Percentiles rank a stretch among this genome's conserved stretches.
These are phyloP conservation scores for Andrena flavipes DNA, from an alignment of 2,888 invertebrate species.

Conservation along the genomic window DNA sequence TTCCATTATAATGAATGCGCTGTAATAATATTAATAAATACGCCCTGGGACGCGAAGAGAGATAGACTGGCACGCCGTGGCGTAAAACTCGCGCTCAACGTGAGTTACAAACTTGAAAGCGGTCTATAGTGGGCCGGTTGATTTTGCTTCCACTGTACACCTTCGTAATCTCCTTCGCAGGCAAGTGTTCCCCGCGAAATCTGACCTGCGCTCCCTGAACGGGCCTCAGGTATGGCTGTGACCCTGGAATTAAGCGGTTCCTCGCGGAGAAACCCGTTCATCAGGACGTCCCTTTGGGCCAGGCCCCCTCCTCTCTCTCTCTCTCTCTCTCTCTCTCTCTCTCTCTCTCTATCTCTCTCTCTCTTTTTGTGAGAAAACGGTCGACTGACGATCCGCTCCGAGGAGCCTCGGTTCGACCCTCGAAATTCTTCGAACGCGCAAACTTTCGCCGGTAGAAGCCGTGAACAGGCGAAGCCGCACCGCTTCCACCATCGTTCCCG, in stretches of 20 bases:
- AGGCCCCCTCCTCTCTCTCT: neutral
- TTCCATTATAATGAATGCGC: no score
- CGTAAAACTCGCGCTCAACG: no score
- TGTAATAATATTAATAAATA: no score
- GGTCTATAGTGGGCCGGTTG: neutral
- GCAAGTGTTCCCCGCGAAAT: conserved; percentile 58
- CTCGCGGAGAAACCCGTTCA: conserved; percentile 79
- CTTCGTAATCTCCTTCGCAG: neutral
- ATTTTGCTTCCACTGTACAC: neutral
- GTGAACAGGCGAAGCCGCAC: neutral
- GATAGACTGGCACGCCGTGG: no score
- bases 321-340: neutral
- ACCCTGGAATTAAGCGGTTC: conserved; percentile 80
- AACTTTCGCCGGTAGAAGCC: conserved; percentile 6
- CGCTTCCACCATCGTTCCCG: neutral
- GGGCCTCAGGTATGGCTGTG: conserved; percentile 63
- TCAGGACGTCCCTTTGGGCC: conserved; percentile 72
- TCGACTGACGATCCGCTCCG: conserved; percentile 7
- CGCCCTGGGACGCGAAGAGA: no score
- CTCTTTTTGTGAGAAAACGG: conserved; percentile 38
- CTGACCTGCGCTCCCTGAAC: conserved; percentile 63
- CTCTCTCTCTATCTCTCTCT: neutral
- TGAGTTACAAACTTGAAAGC: neutral
- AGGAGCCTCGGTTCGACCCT: neutral
- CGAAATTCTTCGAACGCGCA: conserved; percentile 44